Conservation (phyloP, 2,113 vertebrate species). For the Toxotes jaculatrix region DNA sequence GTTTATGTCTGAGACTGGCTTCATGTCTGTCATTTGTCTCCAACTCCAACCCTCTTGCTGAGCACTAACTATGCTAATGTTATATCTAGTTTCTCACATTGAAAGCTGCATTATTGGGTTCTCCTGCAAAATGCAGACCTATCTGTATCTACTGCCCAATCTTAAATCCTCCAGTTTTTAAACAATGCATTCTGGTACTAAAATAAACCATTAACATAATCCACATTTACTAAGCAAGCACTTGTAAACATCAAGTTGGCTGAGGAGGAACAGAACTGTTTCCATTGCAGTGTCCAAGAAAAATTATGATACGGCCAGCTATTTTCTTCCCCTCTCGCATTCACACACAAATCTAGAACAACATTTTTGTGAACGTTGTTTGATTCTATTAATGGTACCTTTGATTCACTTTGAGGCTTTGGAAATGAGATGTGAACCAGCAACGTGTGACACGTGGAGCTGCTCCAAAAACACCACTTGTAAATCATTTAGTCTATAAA, state of each 20-base stretch:
- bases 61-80: slow-evolving; percentile 36
- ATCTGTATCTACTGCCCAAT: slow-evolving; percentile 6
- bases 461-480: slow-evolving; percentile 36
- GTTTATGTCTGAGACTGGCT: slow-evolving; percentile 62
- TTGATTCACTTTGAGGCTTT: slow-evolving; percentile 32
- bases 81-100: slow-evolving; percentile 8
- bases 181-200: slow-evolving; percentile 28
- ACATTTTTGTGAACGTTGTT: slow-evolving; percentile 17
- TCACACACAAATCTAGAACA: slow-evolving; percentile 24
- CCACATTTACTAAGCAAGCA: slow-evolving; percentile 29
- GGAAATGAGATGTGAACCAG: slow-evolving; percentile 38
- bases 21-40: slow-evolving; percentile 65
- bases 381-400: slow-evolving; percentile 46
- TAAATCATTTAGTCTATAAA: slow-evolving; percentile 61
- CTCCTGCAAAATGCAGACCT: slow-evolving; percentile 27
- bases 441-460: slow-evolving; percentile 2
- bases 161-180: slow-evolving; percentile 6
- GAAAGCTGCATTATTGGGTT: slow-evolving; percentile 17
- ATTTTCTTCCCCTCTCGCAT: slow-evolving; percentile 26
- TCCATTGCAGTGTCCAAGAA: slow-evolving; percentile 44
- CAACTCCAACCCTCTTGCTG: slow-evolving; percentile 25
- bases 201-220: slow-evolving; percentile 43
- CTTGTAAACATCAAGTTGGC: slow-evolving; percentile 29
- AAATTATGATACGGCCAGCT: slow-evolving; percentile 16
- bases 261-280: slow-evolving; percentile 38